These are phyloP conservation scores for Agapetus fuscipes DNA, from an alignment of 2,888 invertebrate genomes.

Conservation along the genomic window DNA sequence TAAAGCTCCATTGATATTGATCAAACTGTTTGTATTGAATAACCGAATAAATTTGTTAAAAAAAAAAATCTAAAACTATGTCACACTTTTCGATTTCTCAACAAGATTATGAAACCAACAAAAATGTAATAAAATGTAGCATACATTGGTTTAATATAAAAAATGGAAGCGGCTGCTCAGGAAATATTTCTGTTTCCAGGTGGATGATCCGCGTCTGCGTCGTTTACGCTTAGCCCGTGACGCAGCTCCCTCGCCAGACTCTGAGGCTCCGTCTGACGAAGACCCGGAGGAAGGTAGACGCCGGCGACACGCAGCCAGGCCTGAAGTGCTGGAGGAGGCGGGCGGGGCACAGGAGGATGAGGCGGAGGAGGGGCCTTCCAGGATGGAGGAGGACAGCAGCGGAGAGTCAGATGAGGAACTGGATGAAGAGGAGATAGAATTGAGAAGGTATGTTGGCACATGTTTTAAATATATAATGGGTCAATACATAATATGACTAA, in stretches of 20 bases:
- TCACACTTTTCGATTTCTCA: too few relatives aligned
- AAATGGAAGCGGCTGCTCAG: too few relatives aligned
- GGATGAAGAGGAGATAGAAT: constrained; percentile 77
- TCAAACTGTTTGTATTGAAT: too few relatives aligned
- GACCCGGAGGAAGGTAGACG: constrained; percentile 34
- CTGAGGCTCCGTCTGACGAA: constrained; percentile 52
- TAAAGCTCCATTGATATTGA: too few relatives aligned
- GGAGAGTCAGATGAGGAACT: constrained; percentile 72
- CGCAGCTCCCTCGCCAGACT: constrained; percentile 41
- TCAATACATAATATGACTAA: too few relatives aligned
- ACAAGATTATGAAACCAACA: too few relatives aligned
- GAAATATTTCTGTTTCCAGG: constrained; percentile 28
- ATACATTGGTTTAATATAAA: too few relatives aligned
- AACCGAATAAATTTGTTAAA: too few relatives aligned
- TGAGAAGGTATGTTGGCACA: constrained; percentile 45
- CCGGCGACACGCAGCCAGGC: constrained; percentile 23
- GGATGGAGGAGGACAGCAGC: constrained; percentile 40
- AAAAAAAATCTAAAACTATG: too few relatives aligned
- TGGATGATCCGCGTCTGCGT: constrained; percentile 76
- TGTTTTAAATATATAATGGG: too few relatives aligned
- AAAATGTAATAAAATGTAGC: too few relatives aligned
- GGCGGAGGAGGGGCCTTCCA: constrained; percentile 11
- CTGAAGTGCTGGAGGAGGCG: constrained; percentile 13
- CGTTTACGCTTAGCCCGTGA: constrained; percentile 49
- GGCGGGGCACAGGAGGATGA: constrained; percentile 33